phyloP scores from a whole-genome alignment of 2,113 vertebrate genomes.

The Cyanoramphus novaezelandiae region DNA sequence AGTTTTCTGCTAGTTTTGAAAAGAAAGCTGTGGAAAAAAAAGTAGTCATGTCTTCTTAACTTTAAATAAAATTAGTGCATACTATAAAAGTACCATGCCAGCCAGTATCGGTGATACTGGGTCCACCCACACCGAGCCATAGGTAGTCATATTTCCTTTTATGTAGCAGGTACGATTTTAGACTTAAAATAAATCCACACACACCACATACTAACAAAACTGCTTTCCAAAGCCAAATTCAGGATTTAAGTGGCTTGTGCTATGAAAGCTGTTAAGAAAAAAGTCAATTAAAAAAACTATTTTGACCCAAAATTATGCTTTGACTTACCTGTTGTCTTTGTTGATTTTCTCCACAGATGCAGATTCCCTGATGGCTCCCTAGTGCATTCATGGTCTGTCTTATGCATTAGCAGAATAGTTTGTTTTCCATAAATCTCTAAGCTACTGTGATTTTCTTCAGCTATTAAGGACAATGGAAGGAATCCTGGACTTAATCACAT shows the following conservation, averaged over 20 bases:
- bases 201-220: neutral
- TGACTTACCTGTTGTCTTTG: neutral
- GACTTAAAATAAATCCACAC: neutral
- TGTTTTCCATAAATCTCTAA: neutral
- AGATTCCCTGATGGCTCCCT: neutral
- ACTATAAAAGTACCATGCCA: neutral
- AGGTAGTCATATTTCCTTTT: neutral
- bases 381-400: neutral
- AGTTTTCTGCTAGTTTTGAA: neutral
- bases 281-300: accelerated
- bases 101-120: neutral
- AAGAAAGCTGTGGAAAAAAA: neutral
- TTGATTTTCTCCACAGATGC: neutral
- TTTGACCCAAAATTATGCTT: neutral
- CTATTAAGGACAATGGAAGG: neutral
- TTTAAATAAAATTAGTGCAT: neutral
- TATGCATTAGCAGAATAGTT: neutral
- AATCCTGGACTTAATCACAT: neutral
- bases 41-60: neutral
- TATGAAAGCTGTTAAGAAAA: neutral
- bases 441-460: neutral
- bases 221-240: neutral
- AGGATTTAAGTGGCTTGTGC: neutral
- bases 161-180: neutral
- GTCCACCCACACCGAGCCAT: neutral